Evolutionary conservation across 2,888 invertebrate genomes (phyloP), one percentile per base, ranked within the genome.

Genomic region (Orthosia cruda): DNA sequence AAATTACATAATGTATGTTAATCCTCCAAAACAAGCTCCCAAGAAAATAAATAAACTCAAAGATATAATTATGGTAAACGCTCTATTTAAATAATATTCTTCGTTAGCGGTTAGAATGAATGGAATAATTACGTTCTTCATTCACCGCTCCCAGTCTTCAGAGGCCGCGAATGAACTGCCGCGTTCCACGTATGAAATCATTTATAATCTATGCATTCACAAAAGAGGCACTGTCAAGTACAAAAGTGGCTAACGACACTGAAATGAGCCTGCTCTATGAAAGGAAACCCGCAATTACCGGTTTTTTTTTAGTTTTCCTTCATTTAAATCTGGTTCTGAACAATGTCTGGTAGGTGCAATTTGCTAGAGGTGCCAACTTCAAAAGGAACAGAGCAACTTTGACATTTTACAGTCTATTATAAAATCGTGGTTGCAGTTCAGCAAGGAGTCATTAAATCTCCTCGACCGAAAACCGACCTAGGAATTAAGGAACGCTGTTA

Each of bases 181-280:
- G 68, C 71, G 64, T 74, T 65, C 61, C 79, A 71, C 71, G 62
- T 80, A 80, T 65, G 68, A 73, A 83, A 73, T 83, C 72, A 81
- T 84, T 81, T 77, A 74, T 76, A 84, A 82, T 84, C 71, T 73
- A 66, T 75, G 73, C 79, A 72, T 71, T 74, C 73, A 84, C 73
- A 73, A 81, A 78, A 69, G 84, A 54, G 52, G 77, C 32, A 65
- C 75, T 82, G 71, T 71, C 73, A 74, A 84, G 79, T 72, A 84
- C 74, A 74, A 80, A 80, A 74, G 77, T 72, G 73, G 49, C 72
- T 81, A 85, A 83, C 74, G 74, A 83, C 70, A 55, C 70, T 70
- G 72, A 74, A 74, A 85, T 73, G 55, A 77, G 62, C 49, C 70
- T 57, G 49, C 58, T 74, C 63, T 70, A 69, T 81, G 84, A 79